Percentiles rank a stretch among this genome's conserved stretches.
Evolutionary conservation across 1,140 invertebrate species (phyloP).

Genomic region (Neodiprion lecontei): DNA sequence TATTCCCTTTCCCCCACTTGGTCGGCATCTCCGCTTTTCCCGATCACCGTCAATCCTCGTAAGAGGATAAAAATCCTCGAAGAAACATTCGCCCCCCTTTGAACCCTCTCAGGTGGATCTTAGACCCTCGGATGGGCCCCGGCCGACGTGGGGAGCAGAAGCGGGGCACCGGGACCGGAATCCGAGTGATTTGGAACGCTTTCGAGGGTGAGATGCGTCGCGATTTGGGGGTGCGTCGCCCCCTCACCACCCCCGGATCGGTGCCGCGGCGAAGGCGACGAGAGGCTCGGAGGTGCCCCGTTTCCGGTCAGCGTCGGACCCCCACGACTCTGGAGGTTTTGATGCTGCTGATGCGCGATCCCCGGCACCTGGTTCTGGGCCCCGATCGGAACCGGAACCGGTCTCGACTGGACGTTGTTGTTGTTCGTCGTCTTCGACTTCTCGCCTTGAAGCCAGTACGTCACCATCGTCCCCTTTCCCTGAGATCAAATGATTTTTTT

Average conservation of each 20-base stretch:
- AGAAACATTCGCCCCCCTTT: background rate
- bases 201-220: constrained; percentile 36
- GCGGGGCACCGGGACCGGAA: constrained; percentile 49
- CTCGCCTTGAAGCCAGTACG: constrained; percentile 89
- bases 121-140: constrained; percentile 49
- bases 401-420: constrained; percentile 31
- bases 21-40: too few relatives aligned
- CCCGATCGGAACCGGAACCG: constrained; percentile 22
- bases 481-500: constrained; percentile 48
- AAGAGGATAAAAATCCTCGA: background rate
- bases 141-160: constrained; percentile 44
- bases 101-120: too few relatives aligned
- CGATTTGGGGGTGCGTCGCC: constrained; percentile 17
- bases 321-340: background rate
- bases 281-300: constrained; percentile 37
- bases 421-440: constrained; percentile 35
- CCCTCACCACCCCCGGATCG: background rate
- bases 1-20: too few relatives aligned
- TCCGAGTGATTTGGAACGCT: constrained; percentile 52
- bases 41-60: too few relatives aligned
- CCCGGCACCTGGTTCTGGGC: constrained; percentile 24
- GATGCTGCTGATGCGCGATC: constrained; percentile 25
- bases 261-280: constrained; percentile 28
- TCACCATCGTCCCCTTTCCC: constrained; percentile 90
- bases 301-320: constrained; percentile 41